phyloP scores from a whole-genome alignment of 2,113 vertebrate genomes.

The Phylloscopus trochiloides region DNA sequence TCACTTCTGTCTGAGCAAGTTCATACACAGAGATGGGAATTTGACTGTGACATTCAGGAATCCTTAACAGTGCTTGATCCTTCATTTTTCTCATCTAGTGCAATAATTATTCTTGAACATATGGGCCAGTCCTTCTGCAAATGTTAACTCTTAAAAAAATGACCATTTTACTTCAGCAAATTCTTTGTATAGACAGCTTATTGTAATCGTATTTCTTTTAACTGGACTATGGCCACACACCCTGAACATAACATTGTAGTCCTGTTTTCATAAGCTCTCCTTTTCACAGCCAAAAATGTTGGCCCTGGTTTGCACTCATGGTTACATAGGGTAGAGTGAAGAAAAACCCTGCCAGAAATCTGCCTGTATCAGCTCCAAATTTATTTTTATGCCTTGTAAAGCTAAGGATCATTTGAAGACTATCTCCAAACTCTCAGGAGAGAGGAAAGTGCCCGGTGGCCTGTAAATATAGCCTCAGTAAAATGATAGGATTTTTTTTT shows the following conservation, averaged over 20 bases:
- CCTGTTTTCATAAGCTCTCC: conserved; percentile 8
- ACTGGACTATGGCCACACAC: neutral
- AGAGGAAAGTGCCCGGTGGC: neutral
- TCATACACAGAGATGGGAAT: neutral
- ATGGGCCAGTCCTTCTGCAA: neutral
- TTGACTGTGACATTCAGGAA: neutral
- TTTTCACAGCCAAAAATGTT: neutral
- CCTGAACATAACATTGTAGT: neutral
- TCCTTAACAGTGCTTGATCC: neutral
- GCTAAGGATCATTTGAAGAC: conserved; percentile 15
- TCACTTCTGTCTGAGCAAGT: neutral
- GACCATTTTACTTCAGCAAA: neutral
- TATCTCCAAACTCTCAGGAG: neutral
- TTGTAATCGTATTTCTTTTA: neutral
- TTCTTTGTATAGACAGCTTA: neutral
- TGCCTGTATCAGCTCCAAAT: conserved; percentile 7
- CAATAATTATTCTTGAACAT: neutral
- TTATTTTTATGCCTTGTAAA: conserved; percentile 46
- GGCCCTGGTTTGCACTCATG: neutral
- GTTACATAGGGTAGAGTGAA: neutral
- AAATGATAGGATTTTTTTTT: neutral
- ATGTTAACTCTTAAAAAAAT: neutral
- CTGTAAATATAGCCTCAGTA: neutral
- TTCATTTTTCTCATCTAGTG: neutral
- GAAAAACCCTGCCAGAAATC: conserved; percentile 5